Base-by-base conservation (phyloP, 2,797 vertebrate species). In the Manis crassicaudata region DNA sequence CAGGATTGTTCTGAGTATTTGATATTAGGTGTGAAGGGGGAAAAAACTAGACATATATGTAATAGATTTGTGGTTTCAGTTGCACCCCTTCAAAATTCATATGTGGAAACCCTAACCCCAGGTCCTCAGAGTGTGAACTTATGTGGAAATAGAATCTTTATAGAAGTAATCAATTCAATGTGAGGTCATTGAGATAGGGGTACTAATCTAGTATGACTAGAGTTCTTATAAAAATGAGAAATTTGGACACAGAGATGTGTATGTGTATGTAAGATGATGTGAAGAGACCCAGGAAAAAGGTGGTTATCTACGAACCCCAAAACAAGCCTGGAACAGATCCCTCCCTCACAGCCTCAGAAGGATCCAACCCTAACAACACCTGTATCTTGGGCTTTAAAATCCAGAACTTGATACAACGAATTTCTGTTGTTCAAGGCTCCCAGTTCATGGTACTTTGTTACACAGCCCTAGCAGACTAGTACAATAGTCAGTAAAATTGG, bases 1-100 rank as follows among this genome's bases (percentile, higher is more conserved):
- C 56, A 6, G 27, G 81, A 10, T 40, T 52, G 16, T 60, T 92
- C 70, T n/a, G 29, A 77, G 9, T 35, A 63, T 29, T 25, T 81
- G 4, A 63, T 10, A n/a, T 23, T 23, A 11, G 20, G 5, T 32
- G 16, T 27, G 54, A 27, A 1, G 4, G 12, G 0, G 1, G 1
- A 29, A 6, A 20, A 40, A 29, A 65, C 16, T 50, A 43, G 18
- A 13, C 12, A 5, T 50, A 3, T 35, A 32, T 60, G 18, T 21
- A 85, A 52, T 32, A 80, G 9, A 6, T 4, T 32, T 62, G n/a
- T 52, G 25, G 4, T n/a, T 50, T 85, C 52, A 68, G n/a, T 21
- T 50, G 5, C 32, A 21, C 13, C 21, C 17, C 7, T 20, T 14
- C 18, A 4, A 23, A 75, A 70, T 62, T 60, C 18, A 12, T 27